Percentiles rank a stretch among this genome's conserved stretches.
These are phyloP conservation scores for Apodemia hepburni DNA, from an alignment of 2,888 invertebrate genomes.

Conservation along the genomic window DNA sequence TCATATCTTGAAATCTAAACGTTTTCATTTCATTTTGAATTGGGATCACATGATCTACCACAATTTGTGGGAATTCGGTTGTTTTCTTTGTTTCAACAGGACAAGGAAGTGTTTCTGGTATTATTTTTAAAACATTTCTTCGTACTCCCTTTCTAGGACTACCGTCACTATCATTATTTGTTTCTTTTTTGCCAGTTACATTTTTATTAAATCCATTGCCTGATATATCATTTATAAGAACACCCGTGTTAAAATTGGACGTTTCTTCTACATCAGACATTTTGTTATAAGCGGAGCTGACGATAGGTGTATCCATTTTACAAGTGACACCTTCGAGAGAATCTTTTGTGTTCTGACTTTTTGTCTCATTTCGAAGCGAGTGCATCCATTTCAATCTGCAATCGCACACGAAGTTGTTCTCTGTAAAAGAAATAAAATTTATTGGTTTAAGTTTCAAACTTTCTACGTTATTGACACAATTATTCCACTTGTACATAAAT, in stretches of 20 bases:
- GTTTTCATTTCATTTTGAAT: conserved; percentile 74
- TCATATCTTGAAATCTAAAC: conserved; percentile 61
- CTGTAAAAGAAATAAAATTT: conserved; percentile 70
- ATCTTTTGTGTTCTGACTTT: conserved; percentile 83
- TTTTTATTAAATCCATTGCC: conserved; percentile 11
- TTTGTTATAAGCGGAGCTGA: conserved; percentile 71
- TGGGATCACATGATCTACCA: conserved; percentile 65
- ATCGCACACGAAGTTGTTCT: conserved; percentile 91
- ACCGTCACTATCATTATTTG: conserved; percentile 20
- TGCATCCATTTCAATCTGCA: conserved; percentile 91
- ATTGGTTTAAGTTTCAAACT: too few species aligned
- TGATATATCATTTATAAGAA: conserved; percentile 11
- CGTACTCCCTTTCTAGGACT: conserved; percentile 52
- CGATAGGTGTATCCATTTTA: conserved; percentile 79
- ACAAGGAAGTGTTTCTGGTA: conserved; percentile 64
- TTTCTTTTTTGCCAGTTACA: conserved; percentile 11
- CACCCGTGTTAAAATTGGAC: conserved; percentile 22
- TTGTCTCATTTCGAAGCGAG: conserved; percentile 86
- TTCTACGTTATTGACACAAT: too few species aligned
- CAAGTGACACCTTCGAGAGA: conserved; percentile 87
- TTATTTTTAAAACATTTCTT: conserved; percentile 60
- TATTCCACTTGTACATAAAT: too few species aligned
- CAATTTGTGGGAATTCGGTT: conserved; percentile 54
- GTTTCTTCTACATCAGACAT: conserved; percentile 51
- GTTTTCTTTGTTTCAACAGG: conserved; percentile 57